Conservation (phyloP, 1,140 invertebrate species). For the Drosophila truncata region DNA sequence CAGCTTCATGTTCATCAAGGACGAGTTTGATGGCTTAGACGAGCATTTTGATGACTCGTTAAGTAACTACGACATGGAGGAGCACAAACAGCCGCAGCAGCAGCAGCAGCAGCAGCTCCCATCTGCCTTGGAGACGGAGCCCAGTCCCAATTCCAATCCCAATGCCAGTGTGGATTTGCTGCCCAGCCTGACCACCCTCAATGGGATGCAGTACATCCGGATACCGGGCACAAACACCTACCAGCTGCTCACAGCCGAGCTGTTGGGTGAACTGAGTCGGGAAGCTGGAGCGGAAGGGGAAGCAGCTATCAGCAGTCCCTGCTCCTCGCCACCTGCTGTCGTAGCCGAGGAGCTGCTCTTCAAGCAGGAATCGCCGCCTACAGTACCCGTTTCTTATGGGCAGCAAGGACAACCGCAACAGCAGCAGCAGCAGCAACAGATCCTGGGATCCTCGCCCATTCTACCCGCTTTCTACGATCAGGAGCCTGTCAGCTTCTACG, state of each 20-base stretch:
- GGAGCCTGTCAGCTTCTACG: conserved; percentile 72
- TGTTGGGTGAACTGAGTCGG: conserved; percentile 77
- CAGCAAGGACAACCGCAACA: conserved; percentile 26
- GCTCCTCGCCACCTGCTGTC: conserved; percentile 68
- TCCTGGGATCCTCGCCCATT: conserved; percentile 49
- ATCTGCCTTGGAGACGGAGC: background rate
- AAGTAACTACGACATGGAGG: conserved; percentile 76
- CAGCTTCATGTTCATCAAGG: conserved; percentile 80
- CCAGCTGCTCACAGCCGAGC: conserved; percentile 85
- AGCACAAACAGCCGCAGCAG: conserved; percentile 15
- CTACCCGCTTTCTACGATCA: conserved; percentile 74
- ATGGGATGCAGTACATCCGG: conserved; percentile 85
- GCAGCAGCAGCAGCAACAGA: conserved; percentile 38
- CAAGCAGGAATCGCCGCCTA: conserved; percentile 76
- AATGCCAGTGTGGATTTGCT: conserved; percentile 35
- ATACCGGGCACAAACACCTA: conserved; percentile 86
- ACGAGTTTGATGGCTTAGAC: conserved; percentile 72
- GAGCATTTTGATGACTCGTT: conserved; percentile 76
- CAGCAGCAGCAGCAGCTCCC: background rate
- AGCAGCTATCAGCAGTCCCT: conserved; percentile 39
- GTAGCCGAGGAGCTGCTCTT: conserved; percentile 72
- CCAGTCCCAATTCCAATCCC: background rate
- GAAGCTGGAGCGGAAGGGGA: conserved; percentile 62
- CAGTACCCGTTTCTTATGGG: background rate
- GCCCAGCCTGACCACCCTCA: conserved; percentile 80